Base-by-base conservation (phyloP, 30 jellyfish, hydroid and myxozoan genomes). In the Sanderia malayensis region DNA sequence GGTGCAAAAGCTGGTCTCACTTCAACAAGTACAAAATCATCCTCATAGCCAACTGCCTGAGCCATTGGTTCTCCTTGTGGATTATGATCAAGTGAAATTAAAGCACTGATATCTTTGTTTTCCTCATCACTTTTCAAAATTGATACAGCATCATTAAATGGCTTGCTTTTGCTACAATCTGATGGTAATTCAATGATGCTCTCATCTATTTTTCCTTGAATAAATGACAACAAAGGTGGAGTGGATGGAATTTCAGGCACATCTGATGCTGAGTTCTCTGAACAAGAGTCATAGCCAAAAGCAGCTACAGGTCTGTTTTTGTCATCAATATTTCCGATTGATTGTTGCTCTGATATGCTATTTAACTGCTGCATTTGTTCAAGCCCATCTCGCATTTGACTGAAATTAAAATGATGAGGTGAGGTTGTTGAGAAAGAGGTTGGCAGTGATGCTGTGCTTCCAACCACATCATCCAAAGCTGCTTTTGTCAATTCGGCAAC, bases 11-110 rank as follows among this genome's bases (percentile, higher is more conserved):
- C 98, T 33, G 98, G 98, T 21, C 98, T 83, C 17, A 92, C 84
- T 61, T 92, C 98, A 0, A 92, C 98, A 34, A 92, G 88, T 2
- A 92, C 98, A 84, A 92, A 92, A 57, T 92, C 98, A 92, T 92
- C 98, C 60, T 92, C 98, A 68, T 77, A 78, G 7, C 96, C 98
- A 31, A 92, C 98, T 7, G 96, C 98, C 44, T 84, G 93, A 13
- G 96, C 98, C 11, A 67, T 63, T 0, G 95, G 87, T 58, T 80
- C 79, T 18, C 74, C 63, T 20, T 53, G 66, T 28, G 81, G 69
- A 44, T 58, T 17, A 13, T 30, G 28, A 27, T 70, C 75, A 10
- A 61, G 47, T 6, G 72, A 47, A 10, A 31, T 74, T 19, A 80
- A 41, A 21, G 67, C 68, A 4, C 17, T 71, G 6, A 24, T 21